Conservation (phyloP, 2,113 vertebrate species). For the Alethe castanea region DNA sequence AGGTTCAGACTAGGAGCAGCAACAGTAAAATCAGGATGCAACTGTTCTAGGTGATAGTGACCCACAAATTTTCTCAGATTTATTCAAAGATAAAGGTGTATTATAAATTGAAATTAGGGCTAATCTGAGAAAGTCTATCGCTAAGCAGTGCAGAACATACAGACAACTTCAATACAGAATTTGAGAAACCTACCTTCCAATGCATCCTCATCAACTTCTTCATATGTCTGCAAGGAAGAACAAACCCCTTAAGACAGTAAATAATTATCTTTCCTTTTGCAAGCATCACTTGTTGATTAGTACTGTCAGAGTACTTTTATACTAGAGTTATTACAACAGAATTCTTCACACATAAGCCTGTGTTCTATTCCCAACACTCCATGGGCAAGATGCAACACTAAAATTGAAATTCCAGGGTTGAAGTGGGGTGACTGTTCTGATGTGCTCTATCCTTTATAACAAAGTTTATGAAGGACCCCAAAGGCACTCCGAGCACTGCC, state of each 20-base stretch:
- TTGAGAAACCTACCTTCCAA: slow-evolving; percentile 81
- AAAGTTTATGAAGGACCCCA: neutral
- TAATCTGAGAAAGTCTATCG: neutral
- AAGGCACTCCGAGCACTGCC: neutral
- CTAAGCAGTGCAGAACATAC: neutral
- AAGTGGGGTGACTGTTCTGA: neutral
- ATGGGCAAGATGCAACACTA: neutral
- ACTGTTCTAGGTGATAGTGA: neutral
- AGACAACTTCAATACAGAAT: neutral
- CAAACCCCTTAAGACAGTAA: neutral
- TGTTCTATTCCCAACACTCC: neutral
- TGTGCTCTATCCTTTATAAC: neutral
- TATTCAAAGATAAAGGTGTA: neutral
- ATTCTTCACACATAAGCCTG: neutral
- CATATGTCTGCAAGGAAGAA: slow-evolving; percentile 76
- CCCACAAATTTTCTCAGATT: neutral
- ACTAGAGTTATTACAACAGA: neutral
- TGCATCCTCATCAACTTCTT: slow-evolving; percentile 83
- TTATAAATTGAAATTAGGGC: neutral
- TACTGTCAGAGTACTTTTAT: neutral
- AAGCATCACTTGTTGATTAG: neutral
- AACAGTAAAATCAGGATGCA: neutral
- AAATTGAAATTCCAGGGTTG: neutral
- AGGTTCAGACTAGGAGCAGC: neutral
- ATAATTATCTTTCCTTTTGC: neutral